phyloP scores from a whole-genome alignment of 1,140 invertebrate species.

The Probaryconus sp. region DNA sequence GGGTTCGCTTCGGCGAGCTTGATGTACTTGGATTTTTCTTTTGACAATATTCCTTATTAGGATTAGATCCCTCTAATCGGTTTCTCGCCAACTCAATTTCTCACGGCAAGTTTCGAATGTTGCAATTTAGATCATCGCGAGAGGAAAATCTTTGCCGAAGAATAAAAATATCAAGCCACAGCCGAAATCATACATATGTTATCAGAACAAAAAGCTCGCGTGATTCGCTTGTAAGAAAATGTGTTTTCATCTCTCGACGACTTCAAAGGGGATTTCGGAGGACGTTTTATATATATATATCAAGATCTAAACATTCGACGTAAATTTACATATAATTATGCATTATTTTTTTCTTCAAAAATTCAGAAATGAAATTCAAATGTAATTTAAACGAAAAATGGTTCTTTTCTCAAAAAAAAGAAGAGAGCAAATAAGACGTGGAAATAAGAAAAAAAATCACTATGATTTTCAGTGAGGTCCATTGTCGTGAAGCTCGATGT shows the following conservation, averaged over 20 bases:
- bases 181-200: slow-evolving; percentile 19
- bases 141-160: too few species aligned
- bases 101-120: too few species aligned
- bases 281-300: not conserved
- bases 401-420: too few species aligned
- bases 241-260: slow-evolving; percentile 7
- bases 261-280: slow-evolving; percentile 9
- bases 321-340: too few species aligned
- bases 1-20: slow-evolving; percentile 35
- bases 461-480: slow-evolving; percentile 23
- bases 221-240: slow-evolving; percentile 14
- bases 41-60: too few species aligned
- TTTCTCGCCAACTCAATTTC: too few species aligned
- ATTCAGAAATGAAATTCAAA: too few species aligned
- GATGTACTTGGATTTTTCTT: slow-evolving; percentile 44
- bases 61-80: too few species aligned
- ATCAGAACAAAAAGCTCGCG: slow-evolving; percentile 7
- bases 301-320: not conserved
- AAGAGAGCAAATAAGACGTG: slow-evolving; percentile 4
- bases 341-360: too few species aligned
- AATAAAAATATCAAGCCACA: too few species aligned
- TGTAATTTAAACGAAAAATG: too few species aligned
- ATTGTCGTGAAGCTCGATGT: slow-evolving; percentile 40
- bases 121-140: too few species aligned
- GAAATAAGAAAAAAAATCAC: slow-evolving; percentile 12